Percentiles rank a stretch among this genome's conserved stretches.
phyloP scores from a whole-genome alignment of 2,888 invertebrate species.

The Aplocera efformata region DNA sequence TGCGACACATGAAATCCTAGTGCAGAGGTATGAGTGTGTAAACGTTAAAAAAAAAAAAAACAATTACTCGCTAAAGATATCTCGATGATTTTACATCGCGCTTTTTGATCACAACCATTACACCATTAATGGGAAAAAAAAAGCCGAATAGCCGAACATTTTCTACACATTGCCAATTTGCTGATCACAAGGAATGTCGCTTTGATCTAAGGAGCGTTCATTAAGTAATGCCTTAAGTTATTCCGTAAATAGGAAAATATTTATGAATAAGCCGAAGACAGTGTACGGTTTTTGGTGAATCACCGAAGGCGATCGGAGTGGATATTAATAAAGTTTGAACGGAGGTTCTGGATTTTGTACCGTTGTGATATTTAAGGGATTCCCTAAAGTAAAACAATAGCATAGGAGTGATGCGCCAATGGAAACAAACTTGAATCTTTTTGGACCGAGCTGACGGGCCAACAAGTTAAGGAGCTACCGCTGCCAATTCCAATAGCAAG shows the following conservation, averaged over 20 bases:
- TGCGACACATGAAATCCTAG: no score
- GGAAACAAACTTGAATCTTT: no score
- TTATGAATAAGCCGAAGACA: constrained; percentile 23
- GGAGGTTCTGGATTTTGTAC: not conserved
- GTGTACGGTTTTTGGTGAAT: constrained; percentile 26
- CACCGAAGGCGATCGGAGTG: constrained; percentile 21
- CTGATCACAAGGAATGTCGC: constrained; percentile 41
- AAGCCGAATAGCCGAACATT: constrained; percentile 15
- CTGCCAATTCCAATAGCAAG: no score
- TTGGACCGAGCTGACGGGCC: no score
- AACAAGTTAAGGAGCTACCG: no score
- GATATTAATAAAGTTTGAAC: constrained; percentile 1
- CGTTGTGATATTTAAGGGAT: no score
- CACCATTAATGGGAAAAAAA: constrained; percentile 32
- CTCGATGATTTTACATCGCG: constrained; percentile 24
- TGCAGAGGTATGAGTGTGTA: no score
- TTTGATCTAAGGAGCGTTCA: constrained; percentile 45
- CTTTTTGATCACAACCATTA: constrained; percentile 24
- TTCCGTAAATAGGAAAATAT: constrained; percentile 27
- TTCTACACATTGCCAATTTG: constrained; percentile 36
- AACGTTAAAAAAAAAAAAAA: no score
- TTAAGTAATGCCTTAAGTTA: constrained; percentile 41
- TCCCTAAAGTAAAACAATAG: no score
- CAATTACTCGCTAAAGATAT: no score
- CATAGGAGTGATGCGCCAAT: no score